phyloP scores from a whole-genome alignment of 2,113 vertebrate genomes.

The Ciconia boyciana region DNA sequence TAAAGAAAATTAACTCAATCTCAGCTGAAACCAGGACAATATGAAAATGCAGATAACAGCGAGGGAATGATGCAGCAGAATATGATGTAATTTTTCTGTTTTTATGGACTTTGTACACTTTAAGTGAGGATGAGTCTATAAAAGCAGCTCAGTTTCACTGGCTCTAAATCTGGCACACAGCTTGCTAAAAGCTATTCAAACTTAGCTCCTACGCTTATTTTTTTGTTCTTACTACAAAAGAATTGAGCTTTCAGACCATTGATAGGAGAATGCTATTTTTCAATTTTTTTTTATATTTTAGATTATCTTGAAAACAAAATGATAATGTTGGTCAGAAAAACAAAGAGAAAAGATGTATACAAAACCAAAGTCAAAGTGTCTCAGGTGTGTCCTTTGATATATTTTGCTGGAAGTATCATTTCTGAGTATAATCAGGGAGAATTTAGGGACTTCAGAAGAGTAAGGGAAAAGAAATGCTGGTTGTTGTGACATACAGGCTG shows the following conservation, averaged over 20 bases:
- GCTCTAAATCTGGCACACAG: slow-evolving; percentile 13
- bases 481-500: not conserved
- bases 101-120: slow-evolving; percentile 10
- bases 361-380: not conserved
- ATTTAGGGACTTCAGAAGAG: not conserved
- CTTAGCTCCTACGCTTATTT: not conserved
- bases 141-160: not conserved
- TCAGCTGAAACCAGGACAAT: too few relatives aligned
- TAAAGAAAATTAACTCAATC: too few relatives aligned
- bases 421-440: not conserved
- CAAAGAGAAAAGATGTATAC: not conserved
- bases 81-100: slow-evolving; percentile 48
- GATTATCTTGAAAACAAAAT: not conserved
- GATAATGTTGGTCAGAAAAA: not conserved
- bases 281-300: not conserved
- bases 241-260: not conserved
- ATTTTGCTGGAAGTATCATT: not conserved
- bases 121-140: slow-evolving; percentile 14
- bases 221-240: not conserved
- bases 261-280: not conserved
- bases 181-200: slow-evolving; percentile 10
- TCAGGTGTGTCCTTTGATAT: not conserved
- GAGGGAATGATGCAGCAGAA: slow-evolving; percentile 37
- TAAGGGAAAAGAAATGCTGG: not conserved
- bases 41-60: not conserved